A percentile compares a stretch with the other conserved stretches of the same genome.
These are phyloP conservation scores for Crotalus helleri DNA, from an alignment of 2,113 vertebrate species.

Conservation along the genomic window DNA sequence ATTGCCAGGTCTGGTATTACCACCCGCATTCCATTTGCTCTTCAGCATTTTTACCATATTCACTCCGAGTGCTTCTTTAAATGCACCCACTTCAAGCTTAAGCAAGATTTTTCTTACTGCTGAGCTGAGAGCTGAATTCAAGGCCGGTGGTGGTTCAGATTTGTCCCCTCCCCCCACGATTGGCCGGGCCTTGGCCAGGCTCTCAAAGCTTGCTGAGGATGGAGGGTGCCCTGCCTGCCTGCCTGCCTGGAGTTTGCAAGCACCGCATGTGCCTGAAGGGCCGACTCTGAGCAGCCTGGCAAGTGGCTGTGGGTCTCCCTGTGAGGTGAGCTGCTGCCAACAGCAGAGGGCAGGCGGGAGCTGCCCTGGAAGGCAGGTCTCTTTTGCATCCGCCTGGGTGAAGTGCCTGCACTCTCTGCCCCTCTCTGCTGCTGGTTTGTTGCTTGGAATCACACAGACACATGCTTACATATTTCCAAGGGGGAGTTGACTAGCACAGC, in stretches of 20 bases:
- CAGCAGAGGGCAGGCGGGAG: not conserved
- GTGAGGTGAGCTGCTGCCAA: not conserved
- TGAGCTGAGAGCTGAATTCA: not conserved
- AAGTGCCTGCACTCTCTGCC: not conserved
- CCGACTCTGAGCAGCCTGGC: not conserved
- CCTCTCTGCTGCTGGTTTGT: not conserved
- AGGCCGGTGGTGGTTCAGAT: not conserved
- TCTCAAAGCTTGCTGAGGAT: too few relatives aligned
- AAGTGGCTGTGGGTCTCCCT: not conserved
- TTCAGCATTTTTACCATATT: not conserved
- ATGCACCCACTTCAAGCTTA: not conserved
- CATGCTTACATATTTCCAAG: not conserved
- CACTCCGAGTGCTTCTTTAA: not conserved
- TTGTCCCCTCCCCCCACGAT: not conserved
- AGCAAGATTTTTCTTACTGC: not conserved
- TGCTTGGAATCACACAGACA: not conserved
- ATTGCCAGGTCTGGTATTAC: not conserved
- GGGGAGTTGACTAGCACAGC: not conserved
- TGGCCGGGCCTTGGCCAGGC: not conserved
- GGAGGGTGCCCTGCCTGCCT: not conserved
- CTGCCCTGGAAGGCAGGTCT: not conserved
- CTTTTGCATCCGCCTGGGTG: not conserved
- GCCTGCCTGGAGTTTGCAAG: not conserved
- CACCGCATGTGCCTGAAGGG: not conserved
- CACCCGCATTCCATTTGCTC: fast-evolving